These are phyloP conservation scores for Thunnus albacares DNA, from an alignment of 2,797 vertebrate genomes.

Conservation along the genomic window DNA sequence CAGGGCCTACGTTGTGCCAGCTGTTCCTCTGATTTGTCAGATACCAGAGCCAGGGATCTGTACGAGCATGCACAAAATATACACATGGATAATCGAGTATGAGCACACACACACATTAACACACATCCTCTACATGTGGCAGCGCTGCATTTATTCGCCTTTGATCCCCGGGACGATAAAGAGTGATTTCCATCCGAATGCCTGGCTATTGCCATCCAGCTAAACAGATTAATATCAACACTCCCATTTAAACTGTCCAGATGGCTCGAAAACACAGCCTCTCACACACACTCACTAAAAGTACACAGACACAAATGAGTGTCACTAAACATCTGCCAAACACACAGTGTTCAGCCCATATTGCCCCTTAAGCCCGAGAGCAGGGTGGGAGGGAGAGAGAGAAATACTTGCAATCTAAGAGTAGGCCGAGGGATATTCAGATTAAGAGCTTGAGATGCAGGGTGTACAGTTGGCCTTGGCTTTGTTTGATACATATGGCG, in stretches of 20 bases:
- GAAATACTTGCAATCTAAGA: conserved; percentile 78
- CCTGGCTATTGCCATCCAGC: conserved; percentile 76
- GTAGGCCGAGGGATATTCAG: conserved; percentile 80
- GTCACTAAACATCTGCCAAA: conserved; percentile 86
- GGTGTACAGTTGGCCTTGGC: conserved; percentile 69
- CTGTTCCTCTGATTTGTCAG: conserved; percentile 81
- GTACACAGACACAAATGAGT: conserved; percentile 76
- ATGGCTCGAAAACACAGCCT: conserved; percentile 78
- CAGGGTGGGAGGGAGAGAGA: conserved; percentile 60
- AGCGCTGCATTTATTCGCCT: conserved; percentile 63
- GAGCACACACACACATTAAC: conserved; percentile 22
- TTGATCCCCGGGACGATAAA: conserved; percentile 75
- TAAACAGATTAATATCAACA: conserved; percentile 90
- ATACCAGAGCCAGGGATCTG: conserved; percentile 57
- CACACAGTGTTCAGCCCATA: conserved; percentile 73
- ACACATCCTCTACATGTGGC: conserved; percentile 38
- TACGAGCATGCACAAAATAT: conserved; percentile 48
- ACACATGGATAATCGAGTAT: conserved; percentile 49
- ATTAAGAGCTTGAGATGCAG: conserved; percentile 77
- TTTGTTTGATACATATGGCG: conserved; percentile 76
- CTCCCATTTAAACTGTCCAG: conserved; percentile 85
- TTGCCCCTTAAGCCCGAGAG: conserved; percentile 74
- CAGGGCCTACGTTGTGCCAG: conserved; percentile 67
- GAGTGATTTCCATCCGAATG: conserved; percentile 79
- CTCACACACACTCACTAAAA: conserved; percentile 42